Percentiles rank a stretch among this genome's conserved stretches.
Conservation (phyloP, 2,888 invertebrate genomes). For the Myathropa florea region DNA sequence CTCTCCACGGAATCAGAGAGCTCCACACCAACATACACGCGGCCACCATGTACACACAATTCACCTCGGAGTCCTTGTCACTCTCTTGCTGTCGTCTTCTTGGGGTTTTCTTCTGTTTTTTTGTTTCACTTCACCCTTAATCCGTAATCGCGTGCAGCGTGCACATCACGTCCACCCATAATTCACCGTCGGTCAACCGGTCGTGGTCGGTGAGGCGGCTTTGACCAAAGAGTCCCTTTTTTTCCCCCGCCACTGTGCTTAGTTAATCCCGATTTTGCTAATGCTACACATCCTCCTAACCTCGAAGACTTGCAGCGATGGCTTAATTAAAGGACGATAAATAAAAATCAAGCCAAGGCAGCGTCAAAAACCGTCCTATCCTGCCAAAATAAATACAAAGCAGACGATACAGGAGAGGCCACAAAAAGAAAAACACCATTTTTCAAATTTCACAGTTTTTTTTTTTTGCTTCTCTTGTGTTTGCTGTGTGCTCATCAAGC, state of each 20-base stretch:
- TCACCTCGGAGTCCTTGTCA: constrained; percentile 1
- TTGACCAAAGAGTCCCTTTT: neutral
- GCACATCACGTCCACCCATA: constrained; percentile 4
- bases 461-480: neutral
- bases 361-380: constrained; percentile 6
- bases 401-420: neutral
- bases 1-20: neutral
- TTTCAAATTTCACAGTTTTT: neutral
- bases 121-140: neutral
- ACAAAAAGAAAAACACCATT: neutral
- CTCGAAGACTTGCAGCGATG: constrained; percentile 22
- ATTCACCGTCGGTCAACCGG: constrained; percentile 26
- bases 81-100: neutral
- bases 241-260: neutral
- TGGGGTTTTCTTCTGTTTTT: too few species aligned
- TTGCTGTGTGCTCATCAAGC: neutral
- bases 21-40: neutral
- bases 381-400: constrained; percentile 3
- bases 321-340: constrained; percentile 11
- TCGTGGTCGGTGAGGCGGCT: neutral
- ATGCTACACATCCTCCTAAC: constrained; percentile 18
- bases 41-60: neutral
- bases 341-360: constrained; percentile 12
- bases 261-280: constrained; percentile 16
- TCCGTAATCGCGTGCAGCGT: constrained; percentile 9